Evolutionary conservation across 2,888 invertebrate genomes (phyloP), one percentile per base, ranked within the genome.

Genomic region (Diaprepes abbreviatus): DNA sequence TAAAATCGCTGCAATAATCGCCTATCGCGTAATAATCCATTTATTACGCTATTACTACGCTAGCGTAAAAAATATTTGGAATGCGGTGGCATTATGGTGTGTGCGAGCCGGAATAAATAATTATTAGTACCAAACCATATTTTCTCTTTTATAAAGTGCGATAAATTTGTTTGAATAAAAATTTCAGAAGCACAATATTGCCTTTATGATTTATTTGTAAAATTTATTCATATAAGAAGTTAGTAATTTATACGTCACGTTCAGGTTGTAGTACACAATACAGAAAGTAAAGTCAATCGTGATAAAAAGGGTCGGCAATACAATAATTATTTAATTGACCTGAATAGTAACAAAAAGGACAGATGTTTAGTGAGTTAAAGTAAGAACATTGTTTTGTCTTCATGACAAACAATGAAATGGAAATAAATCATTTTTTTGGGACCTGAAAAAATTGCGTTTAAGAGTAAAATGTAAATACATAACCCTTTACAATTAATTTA

Each of bases 161-260:
- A 67, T 67, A 67, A 67, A 67, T 67, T 67, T 62, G 67, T 62
- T 60, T 36, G 24, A 62, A 55, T 60, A 67, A 67, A 67, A 67
- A 31, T 38, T 21, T 48, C 16, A 36, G 57, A 63, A 35, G 21
- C 57, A 40, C 55, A 48, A 57, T 68, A 68, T 63, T 57, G 28
- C 55, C 48, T 9, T 38, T 63, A 63, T 68, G 68, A 68, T 68
- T 68, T 68, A 68, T 63, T 58, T 38, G 19, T 35, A 38, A 36
- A 48, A 57, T 66, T 65, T 38, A 66, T 58, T 33, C 21, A 9
- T 57, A 48, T 48, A 24, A 52, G n/a, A 45, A 57, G 65, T 36
- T 48, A 9, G 2, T 43, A 66, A 66, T 66, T 66, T 66, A 66
- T 66, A 21, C 45, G 24, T 54, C 45, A 65, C 55, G 64, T 14